These are phyloP conservation scores for Poecilia gillii DNA, from an alignment of 2,797 vertebrate genomes.

Conservation along the genomic window DNA sequence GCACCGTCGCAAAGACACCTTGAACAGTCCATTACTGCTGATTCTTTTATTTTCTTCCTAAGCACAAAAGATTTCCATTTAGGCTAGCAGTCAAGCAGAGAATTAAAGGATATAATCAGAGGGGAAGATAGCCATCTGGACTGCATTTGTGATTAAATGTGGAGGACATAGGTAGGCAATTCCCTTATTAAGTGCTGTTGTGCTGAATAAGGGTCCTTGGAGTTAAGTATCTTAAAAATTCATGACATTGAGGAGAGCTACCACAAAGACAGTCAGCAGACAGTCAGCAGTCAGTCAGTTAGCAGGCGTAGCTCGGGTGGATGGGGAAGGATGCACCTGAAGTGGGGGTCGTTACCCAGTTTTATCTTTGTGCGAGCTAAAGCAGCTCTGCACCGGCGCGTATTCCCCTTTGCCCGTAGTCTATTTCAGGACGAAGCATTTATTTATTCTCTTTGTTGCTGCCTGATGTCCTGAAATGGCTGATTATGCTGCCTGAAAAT, in stretches of 20 bases:
- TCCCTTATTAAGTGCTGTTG: slow-evolving; percentile 72
- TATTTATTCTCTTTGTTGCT: slow-evolving; percentile 27
- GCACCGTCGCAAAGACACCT: slow-evolving; percentile 40
- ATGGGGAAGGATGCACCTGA: slow-evolving; percentile 32
- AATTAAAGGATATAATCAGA: slow-evolving; percentile 67
- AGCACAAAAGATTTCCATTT: slow-evolving; percentile 51
- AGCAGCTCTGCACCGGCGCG: slow-evolving; percentile 34
- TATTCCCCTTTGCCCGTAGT: slow-evolving; percentile 15
- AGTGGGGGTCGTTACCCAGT: slow-evolving; percentile 43
- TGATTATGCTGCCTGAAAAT: slow-evolving; percentile 12
- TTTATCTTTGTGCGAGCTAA: slow-evolving; percentile 46
- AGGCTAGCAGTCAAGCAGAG: slow-evolving; percentile 62
- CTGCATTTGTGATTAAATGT: slow-evolving; percentile 71
- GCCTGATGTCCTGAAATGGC: slow-evolving; percentile 24
- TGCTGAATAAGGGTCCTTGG: slow-evolving; percentile 73
- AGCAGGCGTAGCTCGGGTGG: slow-evolving; percentile 35
- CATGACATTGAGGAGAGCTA: slow-evolving; percentile 72
- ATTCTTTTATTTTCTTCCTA: slow-evolving; percentile 48
- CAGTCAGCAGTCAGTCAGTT: slow-evolving; percentile 51
- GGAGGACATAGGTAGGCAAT: slow-evolving; percentile 63
- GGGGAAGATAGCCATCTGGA: slow-evolving; percentile 69
- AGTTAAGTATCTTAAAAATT: slow-evolving; percentile 79
- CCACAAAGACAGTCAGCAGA: slow-evolving; percentile 52
- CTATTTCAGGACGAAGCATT: slow-evolving; percentile 33
- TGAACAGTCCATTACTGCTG: slow-evolving; percentile 46